These are phyloP conservation scores for Ctenosaura bakeri DNA, from an alignment of 2,797 vertebrate genomes.

Conservation along the genomic window DNA sequence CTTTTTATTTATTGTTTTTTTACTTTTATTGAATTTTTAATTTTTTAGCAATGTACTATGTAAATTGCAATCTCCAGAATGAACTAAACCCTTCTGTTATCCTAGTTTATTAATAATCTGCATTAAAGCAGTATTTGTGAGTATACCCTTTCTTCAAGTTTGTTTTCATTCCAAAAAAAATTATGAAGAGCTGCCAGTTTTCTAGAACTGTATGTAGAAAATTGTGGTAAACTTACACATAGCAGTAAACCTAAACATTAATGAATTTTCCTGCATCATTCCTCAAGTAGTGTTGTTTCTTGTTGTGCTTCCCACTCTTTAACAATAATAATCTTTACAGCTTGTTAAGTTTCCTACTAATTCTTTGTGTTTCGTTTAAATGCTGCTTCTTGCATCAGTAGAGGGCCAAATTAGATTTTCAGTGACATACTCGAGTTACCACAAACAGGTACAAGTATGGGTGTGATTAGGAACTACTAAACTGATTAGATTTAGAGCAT, in stretches of 20 bases:
- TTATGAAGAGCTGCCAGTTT: not conserved
- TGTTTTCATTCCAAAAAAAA: not conserved
- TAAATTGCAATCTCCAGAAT: not conserved
- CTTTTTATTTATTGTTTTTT: conserved; percentile 26
- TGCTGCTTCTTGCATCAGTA: not conserved
- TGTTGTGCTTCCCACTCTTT: not conserved
- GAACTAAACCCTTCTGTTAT: conserved; percentile 2
- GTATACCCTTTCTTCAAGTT: conserved; percentile 22
- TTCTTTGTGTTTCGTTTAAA: not conserved
- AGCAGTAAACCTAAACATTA: not conserved
- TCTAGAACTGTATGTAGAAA: not conserved
- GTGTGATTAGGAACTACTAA: not conserved
- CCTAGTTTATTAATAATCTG: conserved; percentile 8
- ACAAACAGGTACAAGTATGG: not conserved
- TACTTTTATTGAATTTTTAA: conserved; percentile 6
- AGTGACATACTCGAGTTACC: not conserved
- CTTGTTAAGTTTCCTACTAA: not conserved
- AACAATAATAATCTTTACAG: conserved; percentile 1
- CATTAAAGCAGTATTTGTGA: conserved; percentile 26
- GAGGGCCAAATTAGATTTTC: not conserved
- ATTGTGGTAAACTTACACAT: not conserved
- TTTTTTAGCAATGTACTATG: conserved; percentile 6
- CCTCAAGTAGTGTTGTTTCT: not conserved
- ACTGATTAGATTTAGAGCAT: not conserved
- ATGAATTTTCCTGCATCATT: not conserved